Conservation (phyloP, 2,113 vertebrate species). For the Chaenogobius annularis region DNA sequence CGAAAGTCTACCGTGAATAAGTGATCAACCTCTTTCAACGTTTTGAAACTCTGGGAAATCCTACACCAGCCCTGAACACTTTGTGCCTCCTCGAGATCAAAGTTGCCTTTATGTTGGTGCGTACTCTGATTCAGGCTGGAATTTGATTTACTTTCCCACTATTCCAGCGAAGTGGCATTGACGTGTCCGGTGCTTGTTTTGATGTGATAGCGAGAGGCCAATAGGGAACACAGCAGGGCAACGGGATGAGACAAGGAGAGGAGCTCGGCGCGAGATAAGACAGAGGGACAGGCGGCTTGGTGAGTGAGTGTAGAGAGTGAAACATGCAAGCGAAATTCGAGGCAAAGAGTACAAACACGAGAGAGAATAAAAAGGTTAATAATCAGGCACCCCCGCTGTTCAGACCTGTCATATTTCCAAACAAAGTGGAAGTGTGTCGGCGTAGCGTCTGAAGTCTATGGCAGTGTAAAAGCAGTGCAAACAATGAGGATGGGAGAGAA, state of each 20-base stretch:
- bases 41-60: background rate
- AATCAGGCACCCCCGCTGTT: slow-evolving; percentile 16
- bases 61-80: background rate
- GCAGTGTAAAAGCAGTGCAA: slow-evolving; percentile 38
- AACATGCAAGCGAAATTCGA: background rate
- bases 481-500: slow-evolving; percentile 18
- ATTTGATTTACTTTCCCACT: slow-evolving; percentile 5
- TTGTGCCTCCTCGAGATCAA: background rate
- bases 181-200: slow-evolving; percentile 15
- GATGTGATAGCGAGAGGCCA: slow-evolving; percentile 27
- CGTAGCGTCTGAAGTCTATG: slow-evolving; percentile 14
- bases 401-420: slow-evolving; percentile 13
- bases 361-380: slow-evolving; percentile 17
- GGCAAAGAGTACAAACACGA: background rate
- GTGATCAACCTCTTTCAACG: slow-evolving; percentile 19
- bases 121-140: background rate
- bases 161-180: slow-evolving; percentile 5
- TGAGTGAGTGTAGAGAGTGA: background rate
- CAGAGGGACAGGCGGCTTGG: background rate
- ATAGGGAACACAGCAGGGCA: slow-evolving; percentile 26
- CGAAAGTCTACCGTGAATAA: slow-evolving; percentile 38
- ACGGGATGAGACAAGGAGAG: too few species aligned
- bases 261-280: background rate
- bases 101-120: slow-evolving; percentile 9
- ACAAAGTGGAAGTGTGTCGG: slow-evolving; percentile 6